phyloP scores from a whole-genome alignment of 2,797 vertebrate species.

The Potorous gilbertii region DNA sequence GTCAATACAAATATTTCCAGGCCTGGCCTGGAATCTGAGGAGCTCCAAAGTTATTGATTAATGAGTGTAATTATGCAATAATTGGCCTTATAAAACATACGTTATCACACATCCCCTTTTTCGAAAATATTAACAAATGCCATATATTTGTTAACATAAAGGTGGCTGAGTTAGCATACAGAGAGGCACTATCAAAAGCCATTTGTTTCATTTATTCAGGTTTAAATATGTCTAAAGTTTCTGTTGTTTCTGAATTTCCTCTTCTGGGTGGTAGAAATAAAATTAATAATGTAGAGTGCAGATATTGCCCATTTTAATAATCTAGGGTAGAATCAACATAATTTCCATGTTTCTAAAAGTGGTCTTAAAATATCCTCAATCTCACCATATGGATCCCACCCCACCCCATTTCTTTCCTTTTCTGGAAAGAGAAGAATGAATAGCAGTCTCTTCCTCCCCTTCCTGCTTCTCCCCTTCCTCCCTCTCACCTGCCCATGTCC shows the following conservation, averaged over 20 bases:
- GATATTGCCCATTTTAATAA: background rate
- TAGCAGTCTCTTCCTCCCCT: no score
- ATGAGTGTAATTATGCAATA: background rate
- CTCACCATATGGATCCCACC: no score
- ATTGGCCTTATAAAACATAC: background rate
- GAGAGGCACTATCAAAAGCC: background rate
- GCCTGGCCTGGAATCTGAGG: conserved; percentile 11
- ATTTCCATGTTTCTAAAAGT: background rate
- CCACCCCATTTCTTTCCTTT: no score
- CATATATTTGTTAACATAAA: background rate
- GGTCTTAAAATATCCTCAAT: background rate
- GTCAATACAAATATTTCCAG: background rate
- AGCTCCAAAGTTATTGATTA: background rate
- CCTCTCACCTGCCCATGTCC: no score
- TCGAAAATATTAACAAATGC: background rate
- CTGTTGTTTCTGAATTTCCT: background rate
- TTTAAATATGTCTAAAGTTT: background rate
- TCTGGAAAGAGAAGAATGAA: no score
- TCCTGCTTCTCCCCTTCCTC: no score
- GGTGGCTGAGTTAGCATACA: background rate
- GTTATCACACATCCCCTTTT: background rate
- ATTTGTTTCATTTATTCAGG: background rate
- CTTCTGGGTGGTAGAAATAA: background rate
- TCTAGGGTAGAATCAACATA: background rate
- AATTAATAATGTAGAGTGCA: background rate